Base-by-base conservation (phyloP, 2,797 vertebrate species). In the Coregonus suidteri region DNA sequence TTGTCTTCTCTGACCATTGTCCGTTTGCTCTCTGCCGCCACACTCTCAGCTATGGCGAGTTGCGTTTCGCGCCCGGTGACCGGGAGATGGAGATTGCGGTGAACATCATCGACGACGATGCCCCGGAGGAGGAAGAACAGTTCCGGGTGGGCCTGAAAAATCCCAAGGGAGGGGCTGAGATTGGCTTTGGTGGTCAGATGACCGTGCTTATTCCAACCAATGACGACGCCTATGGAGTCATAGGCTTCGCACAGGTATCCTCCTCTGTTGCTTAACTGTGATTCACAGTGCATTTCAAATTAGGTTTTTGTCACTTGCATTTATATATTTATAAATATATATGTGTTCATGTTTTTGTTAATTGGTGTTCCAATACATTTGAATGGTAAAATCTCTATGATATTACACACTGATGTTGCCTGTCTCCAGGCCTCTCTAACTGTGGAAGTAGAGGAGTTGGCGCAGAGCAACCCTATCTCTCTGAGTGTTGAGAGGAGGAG, bases 131-230 rank as follows among this genome's bases (percentile, higher is more conserved):
- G 81, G 94, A 96, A 79, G 98, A 99, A 90, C 78, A 85, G 75
- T 98, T 99, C 86, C 91, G 84, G 81, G 93, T 99, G 81, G 90
- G 85, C 74, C 88, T 99, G 78, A 97, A 96, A 93, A 98, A 97
- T 88, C 96, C 98, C 13, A 98, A 95, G 83, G 97, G 97, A 25
- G 98, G 97, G 59, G 97, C 97, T 79, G 97, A 99, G 91, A 98
- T 99, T 78, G 96, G 97, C 76, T 91, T 91, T 83, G 91, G 95
- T 72, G 91, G 95, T 90, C 95, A 93, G 86, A 96, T 99, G 86
- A 95, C 92, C 51, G 86, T 99, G 82, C 88, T 95, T 82, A 93
- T 99, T 85, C 92, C 94, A 51, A 91, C 96, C 73, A 99, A 98
- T 20, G 97, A 99, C 80, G 93, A 97, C 84, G 96, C 97, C 69